phyloP scores from a whole-genome alignment of 1,140 invertebrate species.

The Drosophila repletoides region DNA sequence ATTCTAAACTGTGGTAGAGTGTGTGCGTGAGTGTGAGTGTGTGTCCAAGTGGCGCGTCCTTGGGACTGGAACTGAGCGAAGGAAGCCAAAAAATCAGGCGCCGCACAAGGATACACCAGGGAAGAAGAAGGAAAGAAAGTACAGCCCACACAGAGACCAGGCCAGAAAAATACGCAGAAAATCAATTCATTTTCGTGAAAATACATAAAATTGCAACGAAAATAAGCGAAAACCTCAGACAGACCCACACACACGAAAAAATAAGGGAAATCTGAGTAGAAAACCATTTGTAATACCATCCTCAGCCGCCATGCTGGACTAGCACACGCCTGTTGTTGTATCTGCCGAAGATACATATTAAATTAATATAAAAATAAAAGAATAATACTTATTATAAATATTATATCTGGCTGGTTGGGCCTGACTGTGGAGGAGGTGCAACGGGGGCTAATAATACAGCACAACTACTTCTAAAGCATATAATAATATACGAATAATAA shows the following conservation, averaged over 20 bases:
- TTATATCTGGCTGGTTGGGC: constrained; percentile 66
- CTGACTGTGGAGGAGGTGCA: constrained; percentile 76
- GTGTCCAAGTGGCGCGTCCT: constrained; percentile 53
- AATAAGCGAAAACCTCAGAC: constrained; percentile 40
- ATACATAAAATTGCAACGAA: constrained; percentile 60
- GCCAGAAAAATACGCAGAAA: constrained; percentile 52
- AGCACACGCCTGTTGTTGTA: constrained; percentile 56
- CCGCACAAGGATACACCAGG: constrained; percentile 40
- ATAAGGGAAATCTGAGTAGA: not conserved
- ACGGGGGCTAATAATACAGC: constrained; percentile 59
- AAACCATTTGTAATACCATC: constrained; percentile 32
- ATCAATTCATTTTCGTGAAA: constrained; percentile 69
- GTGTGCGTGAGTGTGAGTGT: constrained; percentile 24
- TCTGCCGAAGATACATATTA: constrained; percentile 48
- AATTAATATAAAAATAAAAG: constrained; percentile 14
- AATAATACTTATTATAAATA: constrained; percentile 11
- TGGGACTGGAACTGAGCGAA: constrained; percentile 52
- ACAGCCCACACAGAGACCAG: constrained; percentile 35
- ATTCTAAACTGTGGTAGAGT: constrained; percentile 32
- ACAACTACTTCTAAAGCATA: too few species aligned
- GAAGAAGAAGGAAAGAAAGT: constrained; percentile 24
- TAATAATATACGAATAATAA: too few species aligned
- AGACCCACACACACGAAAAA: constrained; percentile 14
- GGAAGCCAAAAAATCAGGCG: constrained; percentile 43
- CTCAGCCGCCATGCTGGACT: constrained; percentile 67